These are phyloP conservation scores for Acanthopagrus latus DNA, from an alignment of 2,797 vertebrate species.

Conservation along the genomic window DNA sequence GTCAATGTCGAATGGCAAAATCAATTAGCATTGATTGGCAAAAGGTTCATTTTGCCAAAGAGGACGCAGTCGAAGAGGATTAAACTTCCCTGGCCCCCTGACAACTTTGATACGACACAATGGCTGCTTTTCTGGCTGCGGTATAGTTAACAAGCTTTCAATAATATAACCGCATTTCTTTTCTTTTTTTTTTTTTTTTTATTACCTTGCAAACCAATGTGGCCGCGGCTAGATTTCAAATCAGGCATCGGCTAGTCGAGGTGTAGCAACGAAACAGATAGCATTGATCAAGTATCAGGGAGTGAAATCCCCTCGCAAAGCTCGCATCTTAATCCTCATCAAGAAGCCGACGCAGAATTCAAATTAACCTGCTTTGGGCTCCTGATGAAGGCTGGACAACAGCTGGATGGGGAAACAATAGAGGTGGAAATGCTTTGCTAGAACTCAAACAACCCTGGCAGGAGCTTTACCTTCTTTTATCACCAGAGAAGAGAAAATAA, in stretches of 20 bases:
- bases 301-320: constrained; percentile 67
- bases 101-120: constrained; percentile 92
- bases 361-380: constrained; percentile 64
- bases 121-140: constrained; percentile 72
- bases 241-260: constrained; percentile 65
- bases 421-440: background rate
- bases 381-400: constrained; percentile 27
- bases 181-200: constrained; percentile 1
- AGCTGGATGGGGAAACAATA: constrained; percentile 17
- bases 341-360: constrained; percentile 64
- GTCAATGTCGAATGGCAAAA: constrained; percentile 98
- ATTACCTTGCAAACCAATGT: constrained; percentile 32
- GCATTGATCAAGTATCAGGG: constrained; percentile 82
- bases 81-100: constrained; percentile 90
- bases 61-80: constrained; percentile 91
- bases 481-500: background rate
- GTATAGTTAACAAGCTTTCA: constrained; percentile 80
- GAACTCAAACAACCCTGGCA: background rate
- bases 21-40: constrained; percentile 99
- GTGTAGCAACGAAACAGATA: constrained; percentile 75
- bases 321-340: constrained; percentile 80
- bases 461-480: background rate
- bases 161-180: constrained; percentile 70
- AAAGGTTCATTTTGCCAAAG: constrained; percentile 98
- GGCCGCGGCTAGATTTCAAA: constrained; percentile 70